These are phyloP conservation scores for Miichthys miiuy DNA, from an alignment of 2,797 vertebrate genomes.

Conservation along the genomic window DNA sequence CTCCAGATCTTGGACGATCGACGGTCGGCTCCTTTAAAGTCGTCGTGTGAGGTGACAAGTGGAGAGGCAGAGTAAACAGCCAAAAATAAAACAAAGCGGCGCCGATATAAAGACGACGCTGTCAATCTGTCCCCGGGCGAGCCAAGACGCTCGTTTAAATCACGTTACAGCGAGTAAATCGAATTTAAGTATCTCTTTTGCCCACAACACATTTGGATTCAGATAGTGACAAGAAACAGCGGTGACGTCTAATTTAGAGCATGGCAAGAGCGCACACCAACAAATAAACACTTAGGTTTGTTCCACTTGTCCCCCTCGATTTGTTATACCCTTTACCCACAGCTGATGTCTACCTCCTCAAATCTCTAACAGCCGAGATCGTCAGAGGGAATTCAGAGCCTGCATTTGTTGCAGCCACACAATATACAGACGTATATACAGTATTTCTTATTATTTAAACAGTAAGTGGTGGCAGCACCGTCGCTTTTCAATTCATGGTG, in stretches of 20 bases:
- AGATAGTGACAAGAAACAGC: conserved; percentile 58
- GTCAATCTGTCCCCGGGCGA: conserved; percentile 71
- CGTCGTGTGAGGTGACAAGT: conserved; percentile 68
- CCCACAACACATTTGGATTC: conserved; percentile 65
- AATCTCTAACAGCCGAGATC: conserved; percentile 1
- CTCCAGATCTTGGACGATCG: conserved; percentile 68
- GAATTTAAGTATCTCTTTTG: conserved; percentile 67
- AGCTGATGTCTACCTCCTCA: conserved; percentile 31
- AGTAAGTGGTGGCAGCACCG: background rate
- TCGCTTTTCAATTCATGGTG: background rate
- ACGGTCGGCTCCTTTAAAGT: conserved; percentile 67
- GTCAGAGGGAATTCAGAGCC: conserved; percentile 19
- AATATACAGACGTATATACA: background rate
- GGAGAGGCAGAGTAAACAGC: conserved; percentile 77
- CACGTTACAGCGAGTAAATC: conserved; percentile 66
- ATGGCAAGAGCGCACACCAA: conserved; percentile 52
- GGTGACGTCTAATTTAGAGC: conserved; percentile 72
- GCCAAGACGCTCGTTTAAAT: conserved; percentile 75
- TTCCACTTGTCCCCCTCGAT: conserved; percentile 77
- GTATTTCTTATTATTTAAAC: background rate
- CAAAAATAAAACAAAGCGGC: conserved; percentile 81
- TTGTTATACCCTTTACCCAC: conserved; percentile 66
- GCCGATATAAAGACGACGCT: conserved; percentile 65
- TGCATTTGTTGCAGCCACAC: background rate
- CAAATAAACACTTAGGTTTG: conserved; percentile 75